Base-by-base conservation (phyloP, 2,113 vertebrate genomes). In the Ornithorhynchus anatinus region DNA sequence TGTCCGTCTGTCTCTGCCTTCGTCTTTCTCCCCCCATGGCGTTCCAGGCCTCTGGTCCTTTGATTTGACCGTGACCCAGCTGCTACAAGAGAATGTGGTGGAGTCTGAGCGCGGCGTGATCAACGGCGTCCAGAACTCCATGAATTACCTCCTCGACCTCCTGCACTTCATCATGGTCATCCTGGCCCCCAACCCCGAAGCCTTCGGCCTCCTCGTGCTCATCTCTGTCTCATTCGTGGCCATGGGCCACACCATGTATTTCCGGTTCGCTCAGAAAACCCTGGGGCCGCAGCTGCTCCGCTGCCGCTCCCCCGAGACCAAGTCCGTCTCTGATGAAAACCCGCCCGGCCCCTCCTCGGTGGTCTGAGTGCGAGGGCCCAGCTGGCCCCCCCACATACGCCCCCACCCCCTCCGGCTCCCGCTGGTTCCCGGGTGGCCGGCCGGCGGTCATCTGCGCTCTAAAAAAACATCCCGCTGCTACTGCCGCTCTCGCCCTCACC, bases 91-190 rank as follows among this genome's bases (percentile, higher is more conserved):
- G 91, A 99, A 97, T 22, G 97, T 99, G 52, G 89, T 94, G 11
- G 98, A 99, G 77, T 96, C 96, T 1, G 97, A 99, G 92, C 94
- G 98, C 85, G 98, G 98, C 48, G 91, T 99, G 84, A 96, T 99
- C 89, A 99, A 98, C 0, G 98, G 97, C 23, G 97, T 99, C 83
- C 98, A 99, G 88, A 99, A 99, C 93, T 99, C 98, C 89, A 98
- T 99, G 97, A 99, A 99, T 88, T 99, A 99, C 69, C 97, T 99
- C 80, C 92, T 99, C 22, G 98, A 99, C 85, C 95, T 99, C 65
- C 89, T 99, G 88, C 98, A 99, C 92, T 99, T 99, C 92, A 96
- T 99, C 93, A 98, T 99, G 97, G 98, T 99, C 83, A 99, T 99
- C 84, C 89, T 99, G 88, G 98, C 97, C 10, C 97, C 98, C 1